These are phyloP conservation scores for Saccostrea cuccullata DNA, from an alignment of 1,140 invertebrate genomes.

Conservation along the genomic window DNA sequence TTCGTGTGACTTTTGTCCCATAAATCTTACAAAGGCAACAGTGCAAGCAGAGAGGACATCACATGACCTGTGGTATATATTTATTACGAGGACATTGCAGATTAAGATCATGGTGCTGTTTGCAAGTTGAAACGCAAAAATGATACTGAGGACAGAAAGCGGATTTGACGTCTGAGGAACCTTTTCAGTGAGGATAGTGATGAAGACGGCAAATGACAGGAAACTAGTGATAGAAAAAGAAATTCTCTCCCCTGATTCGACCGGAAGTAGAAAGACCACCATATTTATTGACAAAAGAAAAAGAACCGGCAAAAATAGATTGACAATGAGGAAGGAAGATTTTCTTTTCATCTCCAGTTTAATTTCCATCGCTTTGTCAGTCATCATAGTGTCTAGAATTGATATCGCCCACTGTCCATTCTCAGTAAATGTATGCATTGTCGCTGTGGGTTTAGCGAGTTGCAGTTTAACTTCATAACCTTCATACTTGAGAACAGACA, in stretches of 20 bases:
- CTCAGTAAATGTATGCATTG: neutral
- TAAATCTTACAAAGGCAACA: neutral
- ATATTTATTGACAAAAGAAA: constrained; percentile 54
- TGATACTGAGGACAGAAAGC: neutral
- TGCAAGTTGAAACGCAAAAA: constrained; percentile 17
- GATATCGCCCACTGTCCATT: constrained; percentile 7
- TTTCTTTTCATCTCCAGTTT: constrained; percentile 42
- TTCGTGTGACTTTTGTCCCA: neutral
- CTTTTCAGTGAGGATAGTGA: constrained; percentile 27
- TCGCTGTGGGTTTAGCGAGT: neutral
- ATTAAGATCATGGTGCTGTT: constrained; percentile 18
- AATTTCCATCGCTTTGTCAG: constrained; percentile 72
- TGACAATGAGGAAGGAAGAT: constrained; percentile 54
- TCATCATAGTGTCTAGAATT: neutral
- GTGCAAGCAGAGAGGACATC: neutral
- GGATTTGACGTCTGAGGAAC: constrained; percentile 31
- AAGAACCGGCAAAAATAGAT: constrained; percentile 57
- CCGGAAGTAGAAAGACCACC: constrained; percentile 58
- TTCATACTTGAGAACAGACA: neutral
- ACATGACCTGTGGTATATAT: neutral
- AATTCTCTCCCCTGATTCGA: constrained; percentile 60
- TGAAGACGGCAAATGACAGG: constrained; percentile 56
- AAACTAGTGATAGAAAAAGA: constrained; percentile 60
- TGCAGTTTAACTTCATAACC: neutral
- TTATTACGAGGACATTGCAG: neutral